Base-by-base conservation (phyloP, 2,113 vertebrate genomes). In the Agapornis roseicollis region DNA sequence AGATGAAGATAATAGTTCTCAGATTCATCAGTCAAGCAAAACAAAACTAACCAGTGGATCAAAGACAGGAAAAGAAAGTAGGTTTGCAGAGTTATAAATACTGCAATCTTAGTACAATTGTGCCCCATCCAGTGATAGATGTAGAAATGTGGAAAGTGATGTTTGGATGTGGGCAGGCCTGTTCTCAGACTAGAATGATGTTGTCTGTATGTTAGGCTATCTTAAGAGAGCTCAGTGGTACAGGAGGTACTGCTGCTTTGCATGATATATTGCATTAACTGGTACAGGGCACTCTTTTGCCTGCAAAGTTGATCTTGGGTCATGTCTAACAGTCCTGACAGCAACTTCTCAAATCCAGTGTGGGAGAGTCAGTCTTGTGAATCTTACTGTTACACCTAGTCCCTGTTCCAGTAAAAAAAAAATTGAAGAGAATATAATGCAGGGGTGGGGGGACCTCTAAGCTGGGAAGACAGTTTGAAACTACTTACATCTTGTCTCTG, bases 41-140 rank as follows among this genome's bases (percentile, higher is more conserved):
- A 86, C 79, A 85, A 90, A 93, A 84, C 70, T 89, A 85, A 94
- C 88, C 74, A 50, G 92, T 78, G 93, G 95, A 97, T 61, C 52
- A 81, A 84, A 60, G 49, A 91, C 96, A 90, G 50, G 55, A 71
- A 93, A 90, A 79, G 65, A 97, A 97, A 88, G 98, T 98, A 98
- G 74, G 97, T 92, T 95, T 96, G 56, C 69, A 66, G 81, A 96
- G 61, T 31, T 88, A 6, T 68, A 35, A 37, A 14, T 89, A 27
- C 61, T n/a, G 37, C 31, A 25, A 61, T 76, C 16, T 80, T 73
- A 71, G 68, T 27, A 37, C n/a, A 14, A 2, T 50, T 86, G 14
- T 76, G 52, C 18, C 47, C 33, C 55, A 47, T 80, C 35, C 50
- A 42, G 39, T 33, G 12, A 24, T 46, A 53, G 15, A 66, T 11